These are phyloP conservation scores for Porites australiensis DNA, from an alignment of 64 coral and sea anemone species.

Conservation along the genomic window DNA sequence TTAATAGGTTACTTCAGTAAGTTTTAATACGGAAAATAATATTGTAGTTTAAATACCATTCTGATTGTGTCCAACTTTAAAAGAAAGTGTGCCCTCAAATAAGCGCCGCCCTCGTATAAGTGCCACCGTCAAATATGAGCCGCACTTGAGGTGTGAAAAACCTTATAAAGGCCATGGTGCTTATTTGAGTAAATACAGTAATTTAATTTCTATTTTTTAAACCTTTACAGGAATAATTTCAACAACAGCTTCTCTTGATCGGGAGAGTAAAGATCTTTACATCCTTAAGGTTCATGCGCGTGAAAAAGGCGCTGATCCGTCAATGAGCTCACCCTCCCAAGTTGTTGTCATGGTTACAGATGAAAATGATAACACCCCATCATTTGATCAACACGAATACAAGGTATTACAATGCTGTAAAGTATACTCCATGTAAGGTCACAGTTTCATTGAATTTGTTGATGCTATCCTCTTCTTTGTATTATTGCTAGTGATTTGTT, in stretches of 20 bases:
- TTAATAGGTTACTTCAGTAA: no score
- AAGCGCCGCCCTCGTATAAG: no score
- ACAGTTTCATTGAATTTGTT: not conserved
- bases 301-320: conserved; percentile 50
- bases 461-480: no score
- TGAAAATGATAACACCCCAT: conserved; percentile 91
- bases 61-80: no score
- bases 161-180: no score
- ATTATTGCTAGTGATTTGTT: no score
- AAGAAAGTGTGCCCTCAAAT: no score
- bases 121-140: no score
- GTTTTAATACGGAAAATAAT: no score
- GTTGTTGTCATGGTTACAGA: conserved; percentile 92
- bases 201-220: not conserved
- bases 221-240: conserved; percentile 70
- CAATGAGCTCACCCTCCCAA: conserved; percentile 75
- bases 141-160: no score
- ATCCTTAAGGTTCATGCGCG: conserved; percentile 77
- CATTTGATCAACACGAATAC: conserved; percentile 67
- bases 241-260: conserved; percentile 75
- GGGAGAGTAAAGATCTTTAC: conserved; percentile 68
- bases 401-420: conserved; percentile 32
- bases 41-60: no score
- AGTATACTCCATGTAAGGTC: not conserved
- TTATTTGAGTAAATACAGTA: no score